Evolutionary conservation across 2,797 vertebrate species (phyloP), one percentile per base, ranked within the genome.

Genomic region (Florisuga fusca): DNA sequence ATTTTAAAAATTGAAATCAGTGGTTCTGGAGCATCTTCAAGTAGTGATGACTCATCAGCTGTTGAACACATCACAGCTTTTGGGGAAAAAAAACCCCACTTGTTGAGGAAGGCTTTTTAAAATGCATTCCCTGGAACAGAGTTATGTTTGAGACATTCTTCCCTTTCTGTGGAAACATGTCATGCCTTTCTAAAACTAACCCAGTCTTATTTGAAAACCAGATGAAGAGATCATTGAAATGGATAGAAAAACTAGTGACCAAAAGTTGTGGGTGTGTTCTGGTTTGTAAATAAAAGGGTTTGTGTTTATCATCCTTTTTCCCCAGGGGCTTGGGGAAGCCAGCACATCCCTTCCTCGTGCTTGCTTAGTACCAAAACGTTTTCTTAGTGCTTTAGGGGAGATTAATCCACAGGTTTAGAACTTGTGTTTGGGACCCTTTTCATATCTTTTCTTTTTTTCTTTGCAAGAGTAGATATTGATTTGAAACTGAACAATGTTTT

Each of bases 401-500:
- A 64, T 77, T 61, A 80, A 68, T 38, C 71, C 72, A 29, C 12
- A 11, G 58, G 31, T 76, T 93, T 84, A 58, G 84, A 91, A n/a
- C 75, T 76, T 25, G 21, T 50, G 15, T 62, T 80, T 74, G 78
- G 46, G 79, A 93, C 9, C n/a, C 18, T 69, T 85, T 66, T 69
- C 33, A 4, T 33, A 8, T 10, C 75, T 11, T 64, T 83, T 79
- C 21, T 33, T 17, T 54, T 81, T 93, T 79, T n/a, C 59, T 84
- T 94, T 92, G 84, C 69, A 62, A 51, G 64, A 46, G 22, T 33
- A 84, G 50, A 54, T 95, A 90, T 84, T 87, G 79, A 96, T 96
- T 97, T 95, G 61, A 90, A 57, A 34, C 59, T 63, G 53, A 95
- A 66, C 27, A 91, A 66, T 91, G 96, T 73, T 95, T 97, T 94